Evolutionary conservation across 2,888 invertebrate species (phyloP), one percentile per base, ranked within the genome.

Genomic region (Volucella bombylans): DNA sequence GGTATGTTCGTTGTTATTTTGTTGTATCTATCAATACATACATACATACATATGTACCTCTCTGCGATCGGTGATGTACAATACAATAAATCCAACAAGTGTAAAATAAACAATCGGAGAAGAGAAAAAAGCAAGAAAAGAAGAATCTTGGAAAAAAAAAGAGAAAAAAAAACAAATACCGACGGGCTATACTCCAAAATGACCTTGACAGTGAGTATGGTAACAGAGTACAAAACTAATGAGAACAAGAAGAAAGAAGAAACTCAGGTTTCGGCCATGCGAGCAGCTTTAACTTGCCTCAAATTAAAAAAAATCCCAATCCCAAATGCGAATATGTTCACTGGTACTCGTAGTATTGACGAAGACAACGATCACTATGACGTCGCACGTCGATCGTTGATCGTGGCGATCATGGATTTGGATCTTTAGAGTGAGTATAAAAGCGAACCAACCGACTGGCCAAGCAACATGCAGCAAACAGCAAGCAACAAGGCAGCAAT

Each of bases 181-280:
- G 61, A 76, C 69, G 71, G 80, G 74, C 83, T 80, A 55, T 76
- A 76, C 65, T 83, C 71, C 80, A 83, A 83, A 80, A 83, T 83
- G 83, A 83, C 83, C 83, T 83, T 83, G 83, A 83, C 83, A 83
- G 74, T 83, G 83, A 83, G 80, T 83, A 74, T 79, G 62, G 79
- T 64, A 65, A 80, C 80, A 83, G 83, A 74, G 83, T 83, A 80
- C 69, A 79, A 83, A 74, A 71, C 80, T 83, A 71, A 80, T 71
- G 74, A 74, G 74, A 71, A 80, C 67, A 69, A 74, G 74, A 80
- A 80, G 80, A 83, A 83, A 83, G 83, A 83, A 83, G 83, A 83
- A 83, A 80, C 83, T 83, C 83, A 74, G 80, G 83, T 83, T 83
- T 83, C 79, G 83, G 80, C 80, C 83, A 80, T 83, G 69, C 61